phyloP scores from a whole-genome alignment of 2,888 invertebrate species.

The Tetheella fluctuosa region DNA sequence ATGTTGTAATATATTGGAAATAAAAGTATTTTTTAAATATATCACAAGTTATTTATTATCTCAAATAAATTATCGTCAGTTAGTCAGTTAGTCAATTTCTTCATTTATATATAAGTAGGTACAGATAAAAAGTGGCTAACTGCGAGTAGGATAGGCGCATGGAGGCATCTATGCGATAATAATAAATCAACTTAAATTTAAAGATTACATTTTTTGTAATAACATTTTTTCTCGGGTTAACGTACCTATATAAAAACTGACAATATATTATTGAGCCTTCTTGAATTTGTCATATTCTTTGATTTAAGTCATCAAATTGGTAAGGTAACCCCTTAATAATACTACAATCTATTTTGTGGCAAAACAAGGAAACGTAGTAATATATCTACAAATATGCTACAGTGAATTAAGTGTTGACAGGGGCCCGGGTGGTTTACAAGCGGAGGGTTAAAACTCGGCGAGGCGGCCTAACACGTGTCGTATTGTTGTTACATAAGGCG shows the following conservation, averaged over 20 bases:
- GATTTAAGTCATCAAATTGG: not conserved
- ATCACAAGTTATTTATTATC: too few relatives aligned
- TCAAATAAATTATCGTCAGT: too few relatives aligned
- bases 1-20: too few relatives aligned
- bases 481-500: conserved; percentile 12
- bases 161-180: too few relatives aligned
- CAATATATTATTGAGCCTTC: too few relatives aligned
- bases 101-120: too few relatives aligned
- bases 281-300: not conserved
- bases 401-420: conserved; percentile 32
- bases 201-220: too few relatives aligned
- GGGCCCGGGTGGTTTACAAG: conserved; percentile 21
- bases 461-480: conserved; percentile 13
- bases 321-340: not conserved
- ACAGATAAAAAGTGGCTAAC: too few relatives aligned
- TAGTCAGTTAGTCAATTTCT: too few relatives aligned
- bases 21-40: too few relatives aligned
- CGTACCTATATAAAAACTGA: not conserved
- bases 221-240: not conserved
- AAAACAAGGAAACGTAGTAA: conserved; percentile 3
- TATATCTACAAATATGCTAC: conserved; percentile 21
- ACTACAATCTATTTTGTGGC: not conserved
- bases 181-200: too few relatives aligned
- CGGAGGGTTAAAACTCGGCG: conserved; percentile 16
- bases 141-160: too few relatives aligned